phyloP scores from a whole-genome alignment of 64 coral and sea anemone species.

The Platygyra sinensis region DNA sequence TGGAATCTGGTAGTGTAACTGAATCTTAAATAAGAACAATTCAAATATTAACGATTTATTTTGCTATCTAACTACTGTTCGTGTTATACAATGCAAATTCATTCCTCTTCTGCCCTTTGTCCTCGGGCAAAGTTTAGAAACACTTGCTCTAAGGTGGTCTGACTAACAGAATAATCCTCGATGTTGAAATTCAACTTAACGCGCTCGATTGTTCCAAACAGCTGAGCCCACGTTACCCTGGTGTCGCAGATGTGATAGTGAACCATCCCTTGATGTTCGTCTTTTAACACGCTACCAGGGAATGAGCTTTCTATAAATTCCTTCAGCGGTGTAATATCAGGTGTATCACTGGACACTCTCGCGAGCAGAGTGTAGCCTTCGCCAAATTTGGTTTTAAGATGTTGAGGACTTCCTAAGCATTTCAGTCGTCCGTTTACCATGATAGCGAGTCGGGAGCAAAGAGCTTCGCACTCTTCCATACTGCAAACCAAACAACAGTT shows the following conservation, averaged over 20 bases:
- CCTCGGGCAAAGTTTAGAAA: no score
- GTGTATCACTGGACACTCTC: conserved; percentile 32
- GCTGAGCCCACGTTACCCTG: conserved; percentile 70
- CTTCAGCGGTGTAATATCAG: conserved; percentile 69
- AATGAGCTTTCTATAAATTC: conserved; percentile 86
- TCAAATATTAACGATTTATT: no score
- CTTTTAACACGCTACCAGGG: conserved; percentile 82
- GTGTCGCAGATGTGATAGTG: conserved; percentile 88
- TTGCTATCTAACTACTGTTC: no score
- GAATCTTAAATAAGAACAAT: no score
- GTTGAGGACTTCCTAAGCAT: conserved; percentile 90
- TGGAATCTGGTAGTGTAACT: no score
- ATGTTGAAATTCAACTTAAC: conserved; percentile 64
- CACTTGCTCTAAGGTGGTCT: conserved; percentile 72
- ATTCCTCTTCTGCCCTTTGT: no score
- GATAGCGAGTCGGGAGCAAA: conserved; percentile 91
- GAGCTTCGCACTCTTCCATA: conserved; percentile 98
- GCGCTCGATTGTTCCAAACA: conserved; percentile 83
- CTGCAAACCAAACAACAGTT: not conserved
- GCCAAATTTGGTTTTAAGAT: conserved; percentile 96
- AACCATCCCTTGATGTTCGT: conserved; percentile 91
- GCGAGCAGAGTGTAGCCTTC: conserved; percentile 90
- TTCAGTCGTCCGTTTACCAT: conserved; percentile 97
- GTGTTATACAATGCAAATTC: no score
- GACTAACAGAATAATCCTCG: conserved; percentile 93